phyloP scores from a whole-genome alignment of 2,113 vertebrate species.

The Saiga tatarica region DNA sequence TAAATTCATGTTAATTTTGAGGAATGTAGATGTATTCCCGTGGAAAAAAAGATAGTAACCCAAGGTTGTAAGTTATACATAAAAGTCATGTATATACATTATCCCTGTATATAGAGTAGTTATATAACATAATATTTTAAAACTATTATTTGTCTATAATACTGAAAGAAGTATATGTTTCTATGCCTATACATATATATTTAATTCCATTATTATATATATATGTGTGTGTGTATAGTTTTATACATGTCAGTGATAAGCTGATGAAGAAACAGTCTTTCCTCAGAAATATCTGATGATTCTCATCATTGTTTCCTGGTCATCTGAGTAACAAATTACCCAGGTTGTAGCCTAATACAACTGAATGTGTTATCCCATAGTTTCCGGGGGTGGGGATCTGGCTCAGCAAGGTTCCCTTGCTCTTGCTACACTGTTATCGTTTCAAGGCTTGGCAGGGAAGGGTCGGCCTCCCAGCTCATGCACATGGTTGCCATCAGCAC shows the following conservation, averaged over 20 bases:
- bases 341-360: not conserved
- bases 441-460: not conserved
- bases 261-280: not conserved
- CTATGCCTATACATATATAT: not conserved
- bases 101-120: not conserved
- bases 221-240: not conserved
- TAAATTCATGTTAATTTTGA: not conserved
- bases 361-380: not conserved
- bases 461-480: not conserved
- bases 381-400: not conserved
- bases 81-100: not conserved
- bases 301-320: not conserved
- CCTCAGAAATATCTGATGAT: not conserved
- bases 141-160: not conserved
- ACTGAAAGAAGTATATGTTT: not conserved
- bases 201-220: not conserved
- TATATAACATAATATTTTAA: no score
- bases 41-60: not conserved
- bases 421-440: not conserved
- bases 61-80: not conserved
- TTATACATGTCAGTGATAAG: not conserved
- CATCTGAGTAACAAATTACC: not conserved
- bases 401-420: no score
- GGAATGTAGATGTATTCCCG: not conserved
- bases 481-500: accelerated